These are phyloP conservation scores for Agonopterix arenella DNA, from an alignment of 2,888 invertebrate genomes.

Conservation along the genomic window DNA sequence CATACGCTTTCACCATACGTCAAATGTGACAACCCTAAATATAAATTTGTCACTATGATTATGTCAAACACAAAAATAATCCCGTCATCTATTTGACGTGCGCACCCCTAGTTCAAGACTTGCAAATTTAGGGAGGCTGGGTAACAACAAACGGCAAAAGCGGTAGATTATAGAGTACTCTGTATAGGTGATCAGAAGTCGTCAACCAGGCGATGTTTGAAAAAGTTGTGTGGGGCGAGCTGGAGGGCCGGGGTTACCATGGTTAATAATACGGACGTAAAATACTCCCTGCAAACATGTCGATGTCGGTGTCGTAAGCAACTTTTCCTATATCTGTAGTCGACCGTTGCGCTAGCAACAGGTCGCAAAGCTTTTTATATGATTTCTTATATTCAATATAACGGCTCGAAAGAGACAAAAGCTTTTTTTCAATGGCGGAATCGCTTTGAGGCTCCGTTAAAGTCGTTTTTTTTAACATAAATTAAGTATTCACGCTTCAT, in stretches of 20 bases:
- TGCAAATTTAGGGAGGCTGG: slow-evolving; percentile 62
- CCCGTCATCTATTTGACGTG: slow-evolving; percentile 72
- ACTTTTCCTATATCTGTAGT: slow-evolving; percentile 27
- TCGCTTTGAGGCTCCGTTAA: slow-evolving; percentile 24
- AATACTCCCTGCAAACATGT: slow-evolving; percentile 39
- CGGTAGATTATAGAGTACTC: slow-evolving; percentile 62
- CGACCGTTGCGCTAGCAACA: slow-evolving; percentile 55
- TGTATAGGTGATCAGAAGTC: slow-evolving; percentile 69
- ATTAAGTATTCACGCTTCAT: neutral
- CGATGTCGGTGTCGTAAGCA: slow-evolving; percentile 30
- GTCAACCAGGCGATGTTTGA: slow-evolving; percentile 57
- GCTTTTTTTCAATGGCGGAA: slow-evolving; percentile 30
- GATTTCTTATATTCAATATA: slow-evolving; percentile 37
- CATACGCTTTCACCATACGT: slow-evolving; percentile 22
- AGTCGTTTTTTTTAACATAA: slow-evolving; percentile 9
- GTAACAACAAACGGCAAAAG: slow-evolving; percentile 45
- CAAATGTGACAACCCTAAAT: slow-evolving; percentile 60
- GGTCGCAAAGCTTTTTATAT: slow-evolving; percentile 49
- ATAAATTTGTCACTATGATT: slow-evolving; percentile 76
- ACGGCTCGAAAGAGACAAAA: slow-evolving; percentile 26
- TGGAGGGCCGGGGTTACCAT: slow-evolving; percentile 61
- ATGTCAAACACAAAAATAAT: slow-evolving; percentile 77
- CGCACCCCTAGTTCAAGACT: slow-evolving; percentile 53
- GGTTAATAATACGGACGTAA: slow-evolving; percentile 62
- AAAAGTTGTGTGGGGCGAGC: slow-evolving; percentile 49